phyloP scores from a whole-genome alignment of 2,113 vertebrate species.

The Nothocercus julius region DNA sequence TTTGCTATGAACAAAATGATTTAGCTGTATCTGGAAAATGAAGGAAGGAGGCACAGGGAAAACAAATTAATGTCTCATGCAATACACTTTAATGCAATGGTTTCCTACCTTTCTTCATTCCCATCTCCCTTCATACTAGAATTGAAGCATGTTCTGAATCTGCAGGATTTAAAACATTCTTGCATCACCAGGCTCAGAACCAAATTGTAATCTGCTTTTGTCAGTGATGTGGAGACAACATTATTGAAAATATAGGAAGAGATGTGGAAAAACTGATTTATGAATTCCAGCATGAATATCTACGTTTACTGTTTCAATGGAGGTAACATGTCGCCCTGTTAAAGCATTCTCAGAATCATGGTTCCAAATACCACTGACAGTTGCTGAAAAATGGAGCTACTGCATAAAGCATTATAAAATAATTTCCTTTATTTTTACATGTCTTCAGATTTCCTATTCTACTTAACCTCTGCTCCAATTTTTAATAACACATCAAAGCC shows the following conservation, averaged over 20 bases:
- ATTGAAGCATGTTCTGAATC: background rate
- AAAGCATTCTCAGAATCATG: background rate
- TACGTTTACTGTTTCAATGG: background rate
- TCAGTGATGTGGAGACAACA: background rate
- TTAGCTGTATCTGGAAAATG: constrained; percentile 32
- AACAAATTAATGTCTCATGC: constrained; percentile 47
- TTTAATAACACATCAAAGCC: background rate
- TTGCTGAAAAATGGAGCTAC: background rate
- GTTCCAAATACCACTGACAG: background rate
- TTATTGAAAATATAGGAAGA: background rate
- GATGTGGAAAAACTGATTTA: background rate
- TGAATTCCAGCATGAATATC: background rate
- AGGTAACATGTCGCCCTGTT: background rate
- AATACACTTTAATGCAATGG: background rate
- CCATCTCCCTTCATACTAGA: rapidly evolving
- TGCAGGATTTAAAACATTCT: background rate
- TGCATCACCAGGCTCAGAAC: background rate
- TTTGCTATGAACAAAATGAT: constrained; percentile 40
- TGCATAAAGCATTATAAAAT: background rate
- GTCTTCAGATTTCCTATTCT: background rate
- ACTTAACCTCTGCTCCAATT: background rate
- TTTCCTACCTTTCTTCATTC: background rate
- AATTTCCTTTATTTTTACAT: background rate
- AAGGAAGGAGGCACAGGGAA: background rate
- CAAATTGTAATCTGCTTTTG: background rate